phyloP scores from a whole-genome alignment of 1,140 invertebrate genomes.

The Uloborus diversus region DNA sequence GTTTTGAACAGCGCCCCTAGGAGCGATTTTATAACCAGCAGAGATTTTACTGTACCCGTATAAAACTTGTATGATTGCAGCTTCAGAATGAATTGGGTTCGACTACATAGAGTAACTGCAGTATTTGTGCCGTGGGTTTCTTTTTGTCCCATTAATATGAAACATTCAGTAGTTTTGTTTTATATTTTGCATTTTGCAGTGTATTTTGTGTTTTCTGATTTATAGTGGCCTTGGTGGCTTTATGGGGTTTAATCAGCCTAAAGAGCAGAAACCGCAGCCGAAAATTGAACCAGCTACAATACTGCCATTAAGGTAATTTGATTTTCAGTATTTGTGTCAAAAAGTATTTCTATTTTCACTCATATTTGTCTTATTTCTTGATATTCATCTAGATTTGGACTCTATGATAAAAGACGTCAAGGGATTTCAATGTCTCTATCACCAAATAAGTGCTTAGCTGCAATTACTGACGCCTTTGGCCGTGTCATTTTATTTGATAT shows the following conservation, averaged over 20 bases:
- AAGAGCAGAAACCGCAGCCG: conserved; percentile 63
- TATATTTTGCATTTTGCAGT: background rate
- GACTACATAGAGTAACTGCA: too few relatives aligned
- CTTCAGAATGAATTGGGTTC: too few relatives aligned
- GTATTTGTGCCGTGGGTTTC: too few relatives aligned
- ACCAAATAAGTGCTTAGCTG: conserved; percentile 81
- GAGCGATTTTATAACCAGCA: too few relatives aligned
- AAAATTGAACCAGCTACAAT: conserved; percentile 69
- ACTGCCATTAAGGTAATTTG: conserved; percentile 43
- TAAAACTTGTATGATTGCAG: too few relatives aligned
- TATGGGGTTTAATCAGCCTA: conserved; percentile 57
- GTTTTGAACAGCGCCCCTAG: too few relatives aligned
- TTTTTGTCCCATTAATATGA: too few relatives aligned
- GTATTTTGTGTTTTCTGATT: background rate
- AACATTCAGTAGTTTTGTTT: background rate
- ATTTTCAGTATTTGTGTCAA: background rate
- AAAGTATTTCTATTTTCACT: background rate
- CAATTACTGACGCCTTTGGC: conserved; percentile 85
- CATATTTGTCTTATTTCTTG: background rate
- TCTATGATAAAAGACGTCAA: conserved; percentile 82
- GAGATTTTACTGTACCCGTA: too few relatives aligned
- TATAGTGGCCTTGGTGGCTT: conserved; percentile 66
- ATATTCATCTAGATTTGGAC: conserved; percentile 77
- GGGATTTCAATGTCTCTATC: conserved; percentile 79
- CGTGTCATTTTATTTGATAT: conserved; percentile 87